Base-by-base conservation (phyloP, 2,113 vertebrate species). In the Syngnathus floridae region DNA sequence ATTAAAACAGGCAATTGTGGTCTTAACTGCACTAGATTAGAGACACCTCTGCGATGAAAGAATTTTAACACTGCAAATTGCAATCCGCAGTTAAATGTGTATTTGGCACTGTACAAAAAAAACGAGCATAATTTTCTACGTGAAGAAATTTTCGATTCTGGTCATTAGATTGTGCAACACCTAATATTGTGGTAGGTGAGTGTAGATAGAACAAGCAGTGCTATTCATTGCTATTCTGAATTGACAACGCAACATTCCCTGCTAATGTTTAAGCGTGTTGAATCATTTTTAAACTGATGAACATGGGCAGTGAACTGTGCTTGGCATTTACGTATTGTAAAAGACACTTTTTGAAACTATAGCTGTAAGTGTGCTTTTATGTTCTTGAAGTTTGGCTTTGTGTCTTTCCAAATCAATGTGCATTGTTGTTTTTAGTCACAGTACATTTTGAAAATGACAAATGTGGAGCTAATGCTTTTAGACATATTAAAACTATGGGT, bases 401-500 rank as follows among this genome's bases (percentile, higher is more conserved):
- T 77, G 78, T 84, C 70, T 76, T 69, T 70, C 11, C 54, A 48
- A 71, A 63, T 52, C 2, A 10, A 8, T 79, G 5, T 54, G 68
- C 57, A 71, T 65, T 64, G 52, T 70, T 68, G 57, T 26, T 71
- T 76, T 40, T 41, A 59, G 63, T 57, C 63, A 62, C 37, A 72
- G 43, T 21, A 45, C 1, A 74, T 54, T 71, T 73, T 67, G 19
- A 36, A 73, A 68, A 51, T 21, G 19, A 49, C n/a, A 49, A 9
- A 57, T 66, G 64, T 70, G 59, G 63, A 41, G 66, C 70, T 72
- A 31, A 64, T 73, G 70, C 59, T 70, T 71, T 71, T 78, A 77
- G 49, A 79, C 76, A 74, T 77, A 64, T 72, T n/a, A 70, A 71
- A 66, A 63, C 16, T 1, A 51, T 21, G 37, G 35, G 68, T 77